Evolutionary conservation across 2,113 vertebrate genomes (phyloP).

Genomic region (Vulpes lagopus): DNA sequence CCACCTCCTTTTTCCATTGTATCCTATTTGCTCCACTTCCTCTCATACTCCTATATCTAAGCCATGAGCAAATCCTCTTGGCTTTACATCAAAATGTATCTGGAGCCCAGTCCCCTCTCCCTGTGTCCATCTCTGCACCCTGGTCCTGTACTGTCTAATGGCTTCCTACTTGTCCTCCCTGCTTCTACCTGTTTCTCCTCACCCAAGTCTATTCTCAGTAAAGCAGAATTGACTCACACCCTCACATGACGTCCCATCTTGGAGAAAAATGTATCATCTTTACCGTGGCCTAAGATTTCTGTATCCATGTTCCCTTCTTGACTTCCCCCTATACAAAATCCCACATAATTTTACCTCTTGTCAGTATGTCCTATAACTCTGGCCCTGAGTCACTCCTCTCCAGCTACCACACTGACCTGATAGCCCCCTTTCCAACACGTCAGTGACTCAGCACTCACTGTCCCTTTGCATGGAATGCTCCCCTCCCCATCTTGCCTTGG

Average conservation of each 20-base stretch:
- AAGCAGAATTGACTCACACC: not conserved
- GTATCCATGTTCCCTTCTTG: rapidly evolving
- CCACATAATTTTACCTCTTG: not conserved
- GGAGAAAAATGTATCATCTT: not conserved
- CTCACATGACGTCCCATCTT: not conserved
- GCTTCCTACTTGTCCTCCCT: not conserved
- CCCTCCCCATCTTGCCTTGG: not conserved
- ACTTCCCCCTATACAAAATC: not conserved
- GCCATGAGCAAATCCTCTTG: not conserved
- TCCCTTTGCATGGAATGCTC: not conserved
- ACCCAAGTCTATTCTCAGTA: not conserved
- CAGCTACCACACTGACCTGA: not conserved
- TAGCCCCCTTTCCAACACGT: not conserved
- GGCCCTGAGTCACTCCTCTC: not conserved
- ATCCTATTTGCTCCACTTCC: not conserved
- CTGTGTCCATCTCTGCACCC: rapidly evolving
- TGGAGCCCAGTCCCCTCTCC: not conserved
- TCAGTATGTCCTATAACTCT: not conserved
- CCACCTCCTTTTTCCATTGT: not conserved
- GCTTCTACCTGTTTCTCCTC: not conserved
- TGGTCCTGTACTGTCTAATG: not conserved
- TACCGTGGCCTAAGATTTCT: not conserved
- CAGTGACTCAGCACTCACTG: too few relatives aligned
- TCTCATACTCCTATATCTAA: not conserved
- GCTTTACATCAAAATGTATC: not conserved